A percentile compares a stretch with the other conserved stretches of the same genome.
phyloP scores from a whole-genome alignment of 1,140 invertebrate species.

The Drosophila pandora region DNA sequence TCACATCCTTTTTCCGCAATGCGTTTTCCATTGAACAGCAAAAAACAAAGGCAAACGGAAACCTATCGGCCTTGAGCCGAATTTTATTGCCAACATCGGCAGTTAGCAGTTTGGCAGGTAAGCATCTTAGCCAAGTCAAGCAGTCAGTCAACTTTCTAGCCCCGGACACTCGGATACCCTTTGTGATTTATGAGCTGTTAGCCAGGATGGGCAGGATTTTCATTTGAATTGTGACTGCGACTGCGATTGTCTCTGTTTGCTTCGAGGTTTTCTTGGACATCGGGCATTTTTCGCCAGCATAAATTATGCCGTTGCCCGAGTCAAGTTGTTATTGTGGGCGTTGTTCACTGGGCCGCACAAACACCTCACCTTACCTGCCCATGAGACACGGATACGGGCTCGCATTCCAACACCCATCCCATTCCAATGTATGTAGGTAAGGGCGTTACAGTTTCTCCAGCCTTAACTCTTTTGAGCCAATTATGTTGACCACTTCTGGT shows the following conservation, averaged over 20 bases:
- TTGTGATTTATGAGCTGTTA: conserved; percentile 75
- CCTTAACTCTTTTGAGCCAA: conserved; percentile 77
- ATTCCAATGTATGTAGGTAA: neutral
- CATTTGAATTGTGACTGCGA: conserved; percentile 65
- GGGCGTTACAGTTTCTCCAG: conserved; percentile 51
- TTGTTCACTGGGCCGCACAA: conserved; percentile 35
- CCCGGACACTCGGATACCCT: conserved; percentile 24
- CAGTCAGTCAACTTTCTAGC: conserved; percentile 71
- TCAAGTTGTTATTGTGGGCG: conserved; percentile 82
- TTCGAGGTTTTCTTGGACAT: conserved; percentile 46
- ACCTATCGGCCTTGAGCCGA: conserved; percentile 51
- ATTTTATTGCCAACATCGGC: conserved; percentile 50
- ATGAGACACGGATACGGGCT: conserved; percentile 5
- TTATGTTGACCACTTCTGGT: conserved; percentile 72
- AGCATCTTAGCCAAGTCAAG: conserved; percentile 54
- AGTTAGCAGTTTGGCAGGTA: conserved; percentile 31
- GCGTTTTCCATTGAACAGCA: conserved; percentile 73
- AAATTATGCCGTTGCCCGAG: conserved; percentile 73
- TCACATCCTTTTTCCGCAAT: conserved; percentile 74
- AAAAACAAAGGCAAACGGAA: conserved; percentile 46
- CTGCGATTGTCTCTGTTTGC: conserved; percentile 46
- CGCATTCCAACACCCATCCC: conserved; percentile 1
- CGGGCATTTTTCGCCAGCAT: conserved; percentile 55
- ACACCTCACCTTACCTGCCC: conserved; percentile 36
- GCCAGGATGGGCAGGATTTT: conserved; percentile 57